phyloP scores from a whole-genome alignment of 2,113 vertebrate genomes.

The Corythoichthys intestinalis region DNA sequence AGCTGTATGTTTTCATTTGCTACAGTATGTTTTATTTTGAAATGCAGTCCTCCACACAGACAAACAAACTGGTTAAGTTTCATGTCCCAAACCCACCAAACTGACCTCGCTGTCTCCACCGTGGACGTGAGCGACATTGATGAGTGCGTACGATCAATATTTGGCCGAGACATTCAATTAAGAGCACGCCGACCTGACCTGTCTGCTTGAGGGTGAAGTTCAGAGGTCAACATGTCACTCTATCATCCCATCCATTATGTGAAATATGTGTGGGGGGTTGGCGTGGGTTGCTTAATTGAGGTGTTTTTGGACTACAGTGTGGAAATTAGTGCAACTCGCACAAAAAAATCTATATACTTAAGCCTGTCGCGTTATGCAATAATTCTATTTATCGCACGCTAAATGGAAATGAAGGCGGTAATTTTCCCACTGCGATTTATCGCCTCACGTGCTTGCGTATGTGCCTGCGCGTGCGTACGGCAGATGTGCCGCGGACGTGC shows the following conservation, averaged over 20 bases:
- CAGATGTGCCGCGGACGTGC: no score
- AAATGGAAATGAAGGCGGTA: no score
- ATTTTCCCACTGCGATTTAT: no score
- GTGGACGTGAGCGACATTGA: conserved; percentile 33
- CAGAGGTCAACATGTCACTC: conserved; percentile 28
- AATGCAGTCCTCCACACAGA: not conserved
- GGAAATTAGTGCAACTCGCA: no score
- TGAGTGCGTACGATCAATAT: conserved; percentile 24
- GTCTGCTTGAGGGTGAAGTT: conserved; percentile 37
- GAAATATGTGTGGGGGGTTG: not conserved
- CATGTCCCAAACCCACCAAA: conserved; percentile 13
- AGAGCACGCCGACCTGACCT: conserved; percentile 22
- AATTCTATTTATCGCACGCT: no score
- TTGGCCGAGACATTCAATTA: conserved; percentile 32
- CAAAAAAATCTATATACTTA: no score
- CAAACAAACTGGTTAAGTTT: not conserved
- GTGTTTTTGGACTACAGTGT: no score
- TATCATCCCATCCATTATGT: conserved; percentile 14
- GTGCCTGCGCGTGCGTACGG: no score
- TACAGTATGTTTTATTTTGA: not conserved
- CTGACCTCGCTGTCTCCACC: conserved; percentile 24
- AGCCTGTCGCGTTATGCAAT: no score
- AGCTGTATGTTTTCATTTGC: no score
- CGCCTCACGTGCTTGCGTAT: no score
- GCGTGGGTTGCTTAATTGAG: not conserved